Conservation (phyloP, 2,113 vertebrate genomes). For the Eidolon helvum region DNA sequence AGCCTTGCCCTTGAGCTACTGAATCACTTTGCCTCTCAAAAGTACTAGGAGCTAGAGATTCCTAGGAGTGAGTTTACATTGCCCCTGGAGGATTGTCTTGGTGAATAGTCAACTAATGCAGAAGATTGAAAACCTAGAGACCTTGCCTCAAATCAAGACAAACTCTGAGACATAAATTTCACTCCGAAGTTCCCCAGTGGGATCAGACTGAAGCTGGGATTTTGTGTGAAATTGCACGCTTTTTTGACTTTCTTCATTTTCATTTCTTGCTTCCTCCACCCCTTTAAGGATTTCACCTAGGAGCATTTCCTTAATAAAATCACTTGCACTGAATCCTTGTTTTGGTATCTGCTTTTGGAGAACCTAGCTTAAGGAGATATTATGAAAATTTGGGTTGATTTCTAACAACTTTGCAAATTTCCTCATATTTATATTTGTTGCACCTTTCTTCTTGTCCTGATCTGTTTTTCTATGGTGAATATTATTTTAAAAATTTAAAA, state of each 20-base stretch:
- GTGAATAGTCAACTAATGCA: background rate
- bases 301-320: background rate
- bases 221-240: background rate
- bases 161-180: background rate
- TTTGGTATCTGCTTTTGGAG: background rate
- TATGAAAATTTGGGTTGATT: background rate
- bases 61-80: background rate
- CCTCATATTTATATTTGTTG: background rate
- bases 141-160: background rate
- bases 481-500: background rate
- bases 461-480: background rate
- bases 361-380: background rate
- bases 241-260: background rate
- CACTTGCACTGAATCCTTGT: background rate
- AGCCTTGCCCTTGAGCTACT: background rate
- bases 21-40: background rate
- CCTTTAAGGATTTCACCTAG: background rate
- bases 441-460: background rate
- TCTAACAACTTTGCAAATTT: background rate
- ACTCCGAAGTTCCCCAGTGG: background rate
- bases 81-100: too few relatives aligned
- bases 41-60: background rate
- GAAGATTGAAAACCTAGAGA: background rate
- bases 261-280: background rate
- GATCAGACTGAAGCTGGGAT: background rate